phyloP scores from a whole-genome alignment of 2,888 invertebrate genomes.

The Drosophila basisetae region DNA sequence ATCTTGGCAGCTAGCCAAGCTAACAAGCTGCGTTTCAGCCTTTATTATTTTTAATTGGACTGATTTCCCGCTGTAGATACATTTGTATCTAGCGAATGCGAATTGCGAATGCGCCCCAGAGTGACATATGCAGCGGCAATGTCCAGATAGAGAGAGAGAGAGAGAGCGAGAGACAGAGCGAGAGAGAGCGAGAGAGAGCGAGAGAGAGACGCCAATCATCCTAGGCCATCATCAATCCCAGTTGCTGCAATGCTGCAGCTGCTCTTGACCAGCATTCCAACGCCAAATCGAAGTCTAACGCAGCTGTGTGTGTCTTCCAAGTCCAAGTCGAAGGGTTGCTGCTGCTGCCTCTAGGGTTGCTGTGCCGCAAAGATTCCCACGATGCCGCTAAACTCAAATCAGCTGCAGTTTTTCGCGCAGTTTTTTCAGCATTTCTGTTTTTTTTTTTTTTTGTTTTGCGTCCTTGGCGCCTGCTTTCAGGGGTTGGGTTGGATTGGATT shows the following conservation, averaged over 20 bases:
- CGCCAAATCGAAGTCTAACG: conserved; percentile 20
- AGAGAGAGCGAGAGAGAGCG: neutral
- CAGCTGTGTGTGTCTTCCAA: conserved; percentile 53
- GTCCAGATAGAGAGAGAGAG: conserved; percentile 23
- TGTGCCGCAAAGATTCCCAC: conserved; percentile 62
- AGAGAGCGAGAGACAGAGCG: neutral
- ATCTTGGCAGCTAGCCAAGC: conserved; percentile 62
- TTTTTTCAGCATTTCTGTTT: conserved; percentile 68
- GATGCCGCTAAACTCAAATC: conserved; percentile 57
- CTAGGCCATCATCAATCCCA: conserved; percentile 72
- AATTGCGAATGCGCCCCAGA: conserved; percentile 47
- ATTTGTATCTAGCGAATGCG: conserved; percentile 67
- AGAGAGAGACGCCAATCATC: conserved; percentile 57
- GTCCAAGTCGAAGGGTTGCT: conserved; percentile 70
- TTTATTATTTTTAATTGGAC: conserved; percentile 80
- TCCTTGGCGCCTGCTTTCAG: conserved; percentile 55
- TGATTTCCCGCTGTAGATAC: conserved; percentile 78
- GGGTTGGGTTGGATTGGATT: conserved; percentile 58
- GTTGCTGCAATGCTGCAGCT: conserved; percentile 19
- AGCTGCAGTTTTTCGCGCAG: conserved; percentile 79
- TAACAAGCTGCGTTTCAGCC: conserved; percentile 75
- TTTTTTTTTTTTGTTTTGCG: conserved; percentile 40
- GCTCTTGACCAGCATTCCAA: conserved; percentile 54
- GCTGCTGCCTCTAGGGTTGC: conserved; percentile 59
- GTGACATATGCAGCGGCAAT: conserved; percentile 67